These are phyloP conservation scores for Oreortyx pictus DNA, from an alignment of 2,797 vertebrate genomes.

Conservation along the genomic window DNA sequence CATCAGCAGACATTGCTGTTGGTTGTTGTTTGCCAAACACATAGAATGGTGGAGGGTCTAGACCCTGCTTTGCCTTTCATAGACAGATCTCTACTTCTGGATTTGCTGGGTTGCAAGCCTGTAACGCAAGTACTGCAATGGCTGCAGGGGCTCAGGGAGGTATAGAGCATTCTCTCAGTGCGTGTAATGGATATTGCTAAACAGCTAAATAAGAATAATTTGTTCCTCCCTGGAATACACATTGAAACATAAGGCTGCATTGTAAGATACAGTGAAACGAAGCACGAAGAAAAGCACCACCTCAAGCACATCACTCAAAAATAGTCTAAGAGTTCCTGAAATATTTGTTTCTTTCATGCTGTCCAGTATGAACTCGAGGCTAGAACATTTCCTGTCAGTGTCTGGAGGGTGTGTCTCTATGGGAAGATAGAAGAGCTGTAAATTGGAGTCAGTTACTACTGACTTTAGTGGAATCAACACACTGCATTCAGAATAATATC, in stretches of 20 bases:
- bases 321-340: neutral
- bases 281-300: neutral
- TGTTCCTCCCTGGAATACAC: neutral
- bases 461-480: neutral
- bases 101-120: neutral
- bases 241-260: neutral
- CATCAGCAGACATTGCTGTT: neutral
- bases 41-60: neutral
- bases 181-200: neutral
- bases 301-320: neutral
- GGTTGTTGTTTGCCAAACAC: neutral
- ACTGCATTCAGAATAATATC: neutral
- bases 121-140: neutral
- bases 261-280: neutral
- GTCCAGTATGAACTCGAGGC: neutral
- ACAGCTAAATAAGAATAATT: neutral
- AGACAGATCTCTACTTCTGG: neutral
- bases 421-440: neutral
- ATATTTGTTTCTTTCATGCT: neutral
- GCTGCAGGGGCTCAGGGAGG: neutral
- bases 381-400: neutral
- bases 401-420: neutral
- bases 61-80: neutral
- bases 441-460: neutral
- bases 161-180: neutral